Percentiles rank a stretch among this genome's conserved stretches.
phyloP scores from a whole-genome alignment of 2,113 vertebrate genomes.

The Danionella cerebrum region DNA sequence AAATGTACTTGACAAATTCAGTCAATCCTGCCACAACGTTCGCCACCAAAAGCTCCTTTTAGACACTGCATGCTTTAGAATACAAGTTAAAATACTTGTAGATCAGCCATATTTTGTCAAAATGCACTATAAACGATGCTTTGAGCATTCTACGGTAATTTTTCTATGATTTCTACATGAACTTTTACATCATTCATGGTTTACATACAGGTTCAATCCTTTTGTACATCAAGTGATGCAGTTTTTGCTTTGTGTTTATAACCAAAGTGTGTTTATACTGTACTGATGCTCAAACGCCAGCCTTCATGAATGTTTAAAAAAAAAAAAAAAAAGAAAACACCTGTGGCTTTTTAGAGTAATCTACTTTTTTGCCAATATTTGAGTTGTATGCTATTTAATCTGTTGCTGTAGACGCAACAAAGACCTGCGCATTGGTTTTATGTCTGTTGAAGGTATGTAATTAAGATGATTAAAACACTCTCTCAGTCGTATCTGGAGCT shows the following conservation, averaged over 20 bases:
- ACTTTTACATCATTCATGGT: conserved; percentile 42
- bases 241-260: conserved; percentile 44
- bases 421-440: too few species aligned
- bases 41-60: neutral
- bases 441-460: too few species aligned
- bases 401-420: too few species aligned
- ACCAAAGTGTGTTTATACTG: conserved; percentile 55
- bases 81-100: neutral
- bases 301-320: conserved; percentile 47
- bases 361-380: too few species aligned
- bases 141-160: conserved; percentile 33
- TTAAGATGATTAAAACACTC: too few species aligned
- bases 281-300: conserved; percentile 53
- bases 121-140: conserved; percentile 54
- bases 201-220: conserved; percentile 23
- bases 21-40: neutral
- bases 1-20: neutral
- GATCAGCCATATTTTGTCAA: neutral
- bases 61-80: neutral
- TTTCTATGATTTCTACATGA: conserved; percentile 43
- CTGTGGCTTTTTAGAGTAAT: too few species aligned
- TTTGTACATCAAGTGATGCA: conserved; percentile 28
- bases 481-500: too few species aligned
- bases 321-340: too few species aligned
- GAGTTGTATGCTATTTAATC: too few species aligned